Conservation (phyloP, 2,113 vertebrate genomes). For the Gobio gobio region DNA sequence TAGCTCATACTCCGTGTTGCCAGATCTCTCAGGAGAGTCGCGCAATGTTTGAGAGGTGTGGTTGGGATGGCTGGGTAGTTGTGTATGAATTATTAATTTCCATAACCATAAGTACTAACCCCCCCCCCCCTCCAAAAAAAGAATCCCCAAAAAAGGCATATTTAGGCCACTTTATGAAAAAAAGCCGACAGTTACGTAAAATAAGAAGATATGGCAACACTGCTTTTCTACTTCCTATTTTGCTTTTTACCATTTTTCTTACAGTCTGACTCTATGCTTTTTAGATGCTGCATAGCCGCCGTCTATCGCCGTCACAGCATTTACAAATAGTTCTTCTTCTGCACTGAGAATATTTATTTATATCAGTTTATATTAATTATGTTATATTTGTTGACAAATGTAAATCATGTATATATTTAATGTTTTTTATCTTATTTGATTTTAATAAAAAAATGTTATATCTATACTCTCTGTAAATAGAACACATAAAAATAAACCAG, state of each 20-base stretch:
- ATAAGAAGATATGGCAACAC: background rate
- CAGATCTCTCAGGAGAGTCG: background rate
- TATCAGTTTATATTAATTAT: background rate
- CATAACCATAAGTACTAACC: background rate
- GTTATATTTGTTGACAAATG: background rate
- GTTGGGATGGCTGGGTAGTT: background rate
- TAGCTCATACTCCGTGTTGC: background rate
- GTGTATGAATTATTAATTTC: background rate
- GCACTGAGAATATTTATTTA: background rate
- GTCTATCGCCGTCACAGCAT: background rate
- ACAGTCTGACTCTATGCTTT: too few species aligned
- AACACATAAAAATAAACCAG: background rate
- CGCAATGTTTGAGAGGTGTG: background rate
- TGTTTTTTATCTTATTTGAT: background rate
- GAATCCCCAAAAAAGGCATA: background rate
- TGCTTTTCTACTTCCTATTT: background rate
- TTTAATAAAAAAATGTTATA: constrained; percentile 1
- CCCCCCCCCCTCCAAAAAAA: too few species aligned
- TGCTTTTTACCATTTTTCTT: too few species aligned
- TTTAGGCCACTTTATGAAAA: too few species aligned
- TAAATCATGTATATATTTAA: background rate
- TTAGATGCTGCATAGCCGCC: background rate
- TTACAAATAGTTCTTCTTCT: background rate
- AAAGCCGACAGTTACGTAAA: background rate
- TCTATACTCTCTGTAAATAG: background rate